Conservation (phyloP, 2,888 invertebrate genomes). For the Oscheius sp. region DNA sequence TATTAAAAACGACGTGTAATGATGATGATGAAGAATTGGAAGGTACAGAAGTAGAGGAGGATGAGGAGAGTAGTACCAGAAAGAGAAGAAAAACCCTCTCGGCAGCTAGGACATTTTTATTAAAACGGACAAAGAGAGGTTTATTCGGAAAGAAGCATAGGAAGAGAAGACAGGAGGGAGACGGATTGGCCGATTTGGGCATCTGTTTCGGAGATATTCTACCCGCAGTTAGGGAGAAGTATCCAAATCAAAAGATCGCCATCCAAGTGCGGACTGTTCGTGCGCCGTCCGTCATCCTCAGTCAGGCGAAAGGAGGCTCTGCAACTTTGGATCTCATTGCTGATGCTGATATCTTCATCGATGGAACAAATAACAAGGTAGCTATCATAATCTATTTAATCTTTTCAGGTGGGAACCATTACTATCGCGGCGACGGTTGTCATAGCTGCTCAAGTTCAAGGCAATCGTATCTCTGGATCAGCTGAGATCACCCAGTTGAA, state of each 20-base stretch:
- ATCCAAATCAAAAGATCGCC: constrained; percentile 64
- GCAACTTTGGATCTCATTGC: constrained; percentile 59
- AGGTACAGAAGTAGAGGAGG: constrained; percentile 55
- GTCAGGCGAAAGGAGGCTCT: constrained; percentile 53
- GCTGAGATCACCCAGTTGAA: constrained; percentile 58
- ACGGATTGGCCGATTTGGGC: constrained; percentile 59
- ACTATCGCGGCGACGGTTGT: constrained; percentile 57
- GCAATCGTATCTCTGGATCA: constrained; percentile 52
- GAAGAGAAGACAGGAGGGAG: constrained; percentile 35
- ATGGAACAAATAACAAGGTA: constrained; percentile 55
- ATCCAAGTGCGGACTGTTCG: constrained; percentile 58
- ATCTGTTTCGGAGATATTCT: constrained; percentile 69
- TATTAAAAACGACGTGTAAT: constrained; percentile 67
- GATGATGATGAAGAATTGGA: constrained; percentile 62
- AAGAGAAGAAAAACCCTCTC: constrained; percentile 15
- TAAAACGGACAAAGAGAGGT: neutral
- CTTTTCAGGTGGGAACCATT: constrained; percentile 58
- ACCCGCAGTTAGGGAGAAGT: constrained; percentile 64
- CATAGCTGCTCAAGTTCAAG: constrained; percentile 47
- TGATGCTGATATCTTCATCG: constrained; percentile 65
- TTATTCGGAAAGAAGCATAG: constrained; percentile 23
- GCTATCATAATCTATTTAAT: neutral
- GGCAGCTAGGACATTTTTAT: constrained; percentile 9
- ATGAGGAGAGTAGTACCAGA: constrained; percentile 20
- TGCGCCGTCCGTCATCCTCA: constrained; percentile 61